Conservation (phyloP, 2,888 invertebrate genomes). For the Entomobrya proxima region DNA sequence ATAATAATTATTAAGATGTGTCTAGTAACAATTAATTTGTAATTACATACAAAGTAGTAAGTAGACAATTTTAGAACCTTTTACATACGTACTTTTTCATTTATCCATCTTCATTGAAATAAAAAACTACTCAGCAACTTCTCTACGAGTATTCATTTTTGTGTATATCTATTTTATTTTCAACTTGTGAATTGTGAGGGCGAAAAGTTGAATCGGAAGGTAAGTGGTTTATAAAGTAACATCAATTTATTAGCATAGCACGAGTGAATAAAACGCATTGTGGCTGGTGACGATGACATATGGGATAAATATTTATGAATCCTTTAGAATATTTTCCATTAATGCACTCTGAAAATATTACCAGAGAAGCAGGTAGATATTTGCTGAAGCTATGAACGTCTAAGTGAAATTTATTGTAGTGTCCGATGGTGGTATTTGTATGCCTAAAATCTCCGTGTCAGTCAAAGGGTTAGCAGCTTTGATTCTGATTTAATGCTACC, state of each 20-base stretch:
- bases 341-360: slow-evolving; percentile 22
- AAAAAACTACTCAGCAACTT: too few species aligned
- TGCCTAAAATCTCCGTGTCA: slow-evolving; percentile 12
- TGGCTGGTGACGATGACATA: slow-evolving; percentile 57
- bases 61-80: too few species aligned
- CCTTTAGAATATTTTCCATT: slow-evolving; percentile 47
- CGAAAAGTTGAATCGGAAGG: not conserved
- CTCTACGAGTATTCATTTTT: too few species aligned
- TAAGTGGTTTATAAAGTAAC: not conserved
- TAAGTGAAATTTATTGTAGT: slow-evolving; percentile 10
- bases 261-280: not conserved
- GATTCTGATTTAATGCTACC: slow-evolving; percentile 16
- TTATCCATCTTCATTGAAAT: too few species aligned
- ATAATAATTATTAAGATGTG: too few species aligned
- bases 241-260: slow-evolving; percentile 15
- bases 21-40: too few species aligned
- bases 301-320: slow-evolving; percentile 34
- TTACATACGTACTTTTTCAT: too few species aligned
- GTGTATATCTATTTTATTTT: too few species aligned
- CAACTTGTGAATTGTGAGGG: too few species aligned
- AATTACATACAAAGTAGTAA: too few species aligned
- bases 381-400: not conserved
- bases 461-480: slow-evolving; percentile 34
- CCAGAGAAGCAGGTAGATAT: not conserved
- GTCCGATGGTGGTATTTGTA: not conserved